Evolutionary conservation across 2,888 invertebrate genomes (phyloP).

Genomic region (Polydrusus tereticollis): DNA sequence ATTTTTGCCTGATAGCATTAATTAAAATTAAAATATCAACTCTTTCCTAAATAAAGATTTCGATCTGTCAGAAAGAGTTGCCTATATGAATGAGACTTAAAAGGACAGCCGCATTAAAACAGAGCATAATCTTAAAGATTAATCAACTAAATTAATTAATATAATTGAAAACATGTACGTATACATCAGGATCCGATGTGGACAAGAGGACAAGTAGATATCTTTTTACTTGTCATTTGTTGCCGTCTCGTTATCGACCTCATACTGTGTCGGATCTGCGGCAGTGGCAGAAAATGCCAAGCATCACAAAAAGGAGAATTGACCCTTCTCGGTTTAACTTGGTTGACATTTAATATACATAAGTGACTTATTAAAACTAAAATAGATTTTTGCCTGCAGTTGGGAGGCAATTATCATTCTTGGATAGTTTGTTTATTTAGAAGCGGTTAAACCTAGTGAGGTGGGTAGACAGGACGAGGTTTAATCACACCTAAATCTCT

Average conservation of each 20-base stretch:
- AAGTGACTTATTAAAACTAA: too few relatives aligned
- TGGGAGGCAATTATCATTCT: too few relatives aligned
- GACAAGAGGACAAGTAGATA: conserved; percentile 59
- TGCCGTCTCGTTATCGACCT: conserved; percentile 59
- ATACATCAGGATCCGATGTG: conserved; percentile 56
- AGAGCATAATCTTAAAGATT: conserved; percentile 53
- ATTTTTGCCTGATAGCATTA: too few relatives aligned
- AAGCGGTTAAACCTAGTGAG: too few relatives aligned
- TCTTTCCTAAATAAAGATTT: conserved; percentile 9
- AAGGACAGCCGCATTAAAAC: conserved; percentile 49
- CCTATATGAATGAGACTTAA: conserved; percentile 43
- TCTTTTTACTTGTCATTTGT: conserved; percentile 61
- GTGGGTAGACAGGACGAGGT: too few relatives aligned
- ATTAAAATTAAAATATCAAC: too few relatives aligned
- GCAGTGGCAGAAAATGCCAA: conserved; percentile 9
- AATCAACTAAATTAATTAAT: conserved; percentile 63
- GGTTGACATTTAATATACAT: not conserved
- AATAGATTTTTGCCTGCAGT: too few relatives aligned
- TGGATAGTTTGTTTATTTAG: too few relatives aligned
- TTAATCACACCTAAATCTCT: too few relatives aligned
- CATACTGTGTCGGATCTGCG: conserved; percentile 42
- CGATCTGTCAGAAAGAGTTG: conserved; percentile 10
- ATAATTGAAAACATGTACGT: conserved; percentile 64
- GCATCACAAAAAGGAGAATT: conserved; percentile 6
- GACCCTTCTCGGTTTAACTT: not conserved